A percentile compares a stretch with the other conserved stretches of the same genome.
phyloP scores from a whole-genome alignment of 2,797 vertebrate species.

The Cheirogaleus major region DNA sequence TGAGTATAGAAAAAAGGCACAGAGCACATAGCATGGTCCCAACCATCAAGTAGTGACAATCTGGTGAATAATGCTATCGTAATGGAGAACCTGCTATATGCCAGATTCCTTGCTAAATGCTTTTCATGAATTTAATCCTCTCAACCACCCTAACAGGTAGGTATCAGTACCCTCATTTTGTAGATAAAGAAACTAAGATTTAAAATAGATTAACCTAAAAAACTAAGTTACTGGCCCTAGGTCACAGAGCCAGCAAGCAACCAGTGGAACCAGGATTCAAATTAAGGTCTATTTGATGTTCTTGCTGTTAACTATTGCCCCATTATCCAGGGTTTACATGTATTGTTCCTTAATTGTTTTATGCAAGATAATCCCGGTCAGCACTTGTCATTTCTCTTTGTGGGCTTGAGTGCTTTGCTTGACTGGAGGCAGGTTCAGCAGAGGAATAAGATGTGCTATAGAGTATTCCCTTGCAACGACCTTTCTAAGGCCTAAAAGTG shows the following conservation, averaged over 20 bases:
- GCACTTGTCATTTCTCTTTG: slow-evolving; percentile 12
- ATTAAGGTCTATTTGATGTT: slow-evolving; percentile 12
- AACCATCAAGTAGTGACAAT: background rate
- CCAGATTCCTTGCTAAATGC: slow-evolving; percentile 7
- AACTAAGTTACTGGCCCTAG: background rate
- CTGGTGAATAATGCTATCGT: background rate
- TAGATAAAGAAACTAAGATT: slow-evolving; percentile 25
- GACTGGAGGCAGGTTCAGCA: background rate
- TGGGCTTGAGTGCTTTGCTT: background rate
- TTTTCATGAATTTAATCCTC: slow-evolving; percentile 32
- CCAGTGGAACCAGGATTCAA: slow-evolving; percentile 28
- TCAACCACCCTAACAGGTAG: background rate
- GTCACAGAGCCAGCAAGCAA: slow-evolving; percentile 22
- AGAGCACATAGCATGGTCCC: background rate
- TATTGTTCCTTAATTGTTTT: background rate
- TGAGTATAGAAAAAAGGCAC: background rate
- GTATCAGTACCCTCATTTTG: slow-evolving; percentile 1
- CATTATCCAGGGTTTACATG: slow-evolving; percentile 35
- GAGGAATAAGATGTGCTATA: background rate
- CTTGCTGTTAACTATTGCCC: slow-evolving; percentile 28
- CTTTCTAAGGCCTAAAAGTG: background rate
- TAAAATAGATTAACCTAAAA: background rate
- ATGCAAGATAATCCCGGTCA: background rate
- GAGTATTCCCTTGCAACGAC: background rate
- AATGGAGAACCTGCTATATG: background rate